Base-by-base conservation (phyloP, 2,888 invertebrate species). In the Ichneumoninae sp. region DNA sequence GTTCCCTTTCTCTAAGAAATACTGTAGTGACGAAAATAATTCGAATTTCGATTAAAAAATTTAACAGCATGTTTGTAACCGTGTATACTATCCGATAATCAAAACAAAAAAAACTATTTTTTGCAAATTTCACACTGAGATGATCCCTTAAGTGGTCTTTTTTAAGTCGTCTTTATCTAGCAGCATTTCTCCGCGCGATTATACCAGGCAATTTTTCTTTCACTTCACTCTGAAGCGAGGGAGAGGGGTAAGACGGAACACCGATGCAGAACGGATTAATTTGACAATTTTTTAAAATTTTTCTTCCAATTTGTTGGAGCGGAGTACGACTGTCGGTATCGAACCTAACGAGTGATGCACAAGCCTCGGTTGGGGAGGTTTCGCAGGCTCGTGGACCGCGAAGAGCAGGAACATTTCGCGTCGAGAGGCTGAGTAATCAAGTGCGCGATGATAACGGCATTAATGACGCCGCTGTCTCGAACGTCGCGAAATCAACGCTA, bases 401-500 rank as follows among this genome's bases (percentile, higher is more conserved):
- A 57, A 22, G 26, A 22, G 26, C 57, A 8, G 19, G 19, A 54
- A 22, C 3, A 3, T 47, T 54, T 54, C 1, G 22, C 19, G 19
- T 3, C 52, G 47, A 60, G 30, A 74, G 26, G 22, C 44, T 6
- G 47, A 63, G 63, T 44, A 63, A 74, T 63, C 47, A 47, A 74
- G 63, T 19, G 30, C 30, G 33, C 3, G 33, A 30, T 60, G 22
- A 63, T 73, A 16, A 63, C 26, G 30, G 47, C 44, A 52, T 74
- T 66, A 57, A 52, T 71, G 75, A 33, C 36, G 65, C 44, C 69
- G 68, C 77, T 47, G 81, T 74, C 80, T 74, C 83, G 71, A 80
- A 40, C 63, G 74, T 68, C 76, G 68, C 69, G 81, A 83, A 81
- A 81, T 76, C 70, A 70, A 52, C 71, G 52, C 71, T 52, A 47